Evolutionary conservation across 2,113 vertebrate genomes (phyloP), one percentile per base, ranked within the genome.

Genomic region (Coturnix japonica): DNA sequence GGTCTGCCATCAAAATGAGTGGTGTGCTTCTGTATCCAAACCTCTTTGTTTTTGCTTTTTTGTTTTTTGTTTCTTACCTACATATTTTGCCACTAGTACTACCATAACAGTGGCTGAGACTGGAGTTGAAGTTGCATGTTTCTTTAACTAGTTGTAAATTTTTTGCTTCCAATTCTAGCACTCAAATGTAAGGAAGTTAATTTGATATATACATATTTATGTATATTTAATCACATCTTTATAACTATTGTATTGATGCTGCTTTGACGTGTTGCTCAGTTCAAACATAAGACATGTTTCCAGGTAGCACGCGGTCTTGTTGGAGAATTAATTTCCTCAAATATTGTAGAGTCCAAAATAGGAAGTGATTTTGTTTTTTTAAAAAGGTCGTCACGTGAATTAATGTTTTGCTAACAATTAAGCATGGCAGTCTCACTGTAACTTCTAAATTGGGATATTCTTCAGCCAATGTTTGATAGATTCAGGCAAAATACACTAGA

Each of bases 1-100:
- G 98, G 98, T 98, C 97, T 87, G 90, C 89, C 57, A 78, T 35
- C 12, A 46, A 61, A 80, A 73, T 86, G 64, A 76, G 67, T 80
- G 20, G n/a, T 65, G 56, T 44, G 13, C 73, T 83, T 31, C 8
- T 77, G 80, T 46, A 39, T 56, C 41, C 6, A 43, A 41, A 22
- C 4, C 5, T 46, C 43, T 59, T 43, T 43, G 22, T 25, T 37
- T 11, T 4, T 0, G 13, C 11, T 13, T 3, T 17, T n/a, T 18
- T 41, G 39, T 41, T 41, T 9, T 16, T 26, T 30, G 21, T 20
- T 28, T 26, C 19, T 25, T 23, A 39, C 14, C 7, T 7, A 66
- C 77, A 30, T 81, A 35, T 26, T 74, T 74, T 83, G 9, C 66
- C 23, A 26, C 6, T 25, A 21, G 6, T 53, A 53, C 33, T 75